These are phyloP conservation scores for Typhlichthys subterraneus DNA, from an alignment of 2,797 vertebrate genomes.

Conservation along the genomic window DNA sequence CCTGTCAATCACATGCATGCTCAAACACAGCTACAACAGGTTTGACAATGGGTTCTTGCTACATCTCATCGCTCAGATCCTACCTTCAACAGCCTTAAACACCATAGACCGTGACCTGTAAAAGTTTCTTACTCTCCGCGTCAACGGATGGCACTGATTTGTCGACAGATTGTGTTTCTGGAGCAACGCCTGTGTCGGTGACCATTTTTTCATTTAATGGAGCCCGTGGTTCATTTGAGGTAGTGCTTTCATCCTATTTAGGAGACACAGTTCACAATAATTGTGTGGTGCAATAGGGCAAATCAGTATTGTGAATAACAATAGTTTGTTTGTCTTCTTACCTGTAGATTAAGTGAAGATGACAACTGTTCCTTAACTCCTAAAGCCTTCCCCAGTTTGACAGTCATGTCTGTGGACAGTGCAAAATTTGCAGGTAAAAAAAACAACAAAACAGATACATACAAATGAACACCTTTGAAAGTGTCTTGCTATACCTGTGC, in stretches of 20 bases:
- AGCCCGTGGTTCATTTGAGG: conserved; percentile 7
- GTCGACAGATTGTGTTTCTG: conserved; percentile 23
- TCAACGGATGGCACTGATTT: neutral
- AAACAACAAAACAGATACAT: neutral
- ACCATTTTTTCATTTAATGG: conserved; percentile 30
- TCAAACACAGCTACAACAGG: no score
- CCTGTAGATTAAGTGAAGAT: conserved; percentile 36
- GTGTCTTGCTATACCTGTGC: conserved; percentile 38
- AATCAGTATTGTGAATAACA: neutral
- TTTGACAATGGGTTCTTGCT: no score
- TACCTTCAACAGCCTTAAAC: no score
- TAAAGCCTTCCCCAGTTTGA: conserved; percentile 15
- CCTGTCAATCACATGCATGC: no score
- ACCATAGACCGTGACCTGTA: no score
- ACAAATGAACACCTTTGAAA: neutral
- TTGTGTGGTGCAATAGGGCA: neutral
- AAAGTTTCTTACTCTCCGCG: conserved; percentile 34
- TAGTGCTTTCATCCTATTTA: conserved; percentile 29
- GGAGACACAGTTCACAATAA: conserved; percentile 5
- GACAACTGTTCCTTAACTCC: neutral
- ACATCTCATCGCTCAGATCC: no score
- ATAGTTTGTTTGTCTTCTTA: conserved; percentile 29
- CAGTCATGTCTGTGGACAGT: conserved; percentile 32
- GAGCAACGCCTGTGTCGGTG: conserved; percentile 2
- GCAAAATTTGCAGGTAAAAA: neutral